phyloP scores from a whole-genome alignment of 1,140 invertebrate genomes.

The Tetramorium simillimum region DNA sequence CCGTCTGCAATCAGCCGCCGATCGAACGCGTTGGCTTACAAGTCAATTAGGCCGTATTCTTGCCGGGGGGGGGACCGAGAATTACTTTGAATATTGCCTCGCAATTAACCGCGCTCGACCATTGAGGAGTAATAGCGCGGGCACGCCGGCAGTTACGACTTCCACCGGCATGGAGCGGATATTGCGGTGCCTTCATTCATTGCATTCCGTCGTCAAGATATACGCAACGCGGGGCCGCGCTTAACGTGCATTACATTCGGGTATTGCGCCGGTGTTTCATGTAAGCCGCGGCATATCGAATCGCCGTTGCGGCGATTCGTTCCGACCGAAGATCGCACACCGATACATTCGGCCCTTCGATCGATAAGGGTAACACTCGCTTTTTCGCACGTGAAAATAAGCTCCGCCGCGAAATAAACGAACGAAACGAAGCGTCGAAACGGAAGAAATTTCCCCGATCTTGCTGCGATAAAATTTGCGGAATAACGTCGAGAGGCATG shows the following conservation, averaged over 20 bases:
- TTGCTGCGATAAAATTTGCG: not conserved
- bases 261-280: not conserved
- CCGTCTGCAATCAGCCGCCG: constrained; percentile 25
- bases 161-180: constrained; percentile 4
- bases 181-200: constrained; percentile 24
- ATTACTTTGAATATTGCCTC: constrained; percentile 42
- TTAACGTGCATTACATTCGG: constrained; percentile 22
- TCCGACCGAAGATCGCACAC: constrained; percentile 10
- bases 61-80: constrained; percentile 5
- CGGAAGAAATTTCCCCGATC: not conserved
- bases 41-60: constrained; percentile 53
- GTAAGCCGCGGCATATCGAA: constrained; percentile 14
- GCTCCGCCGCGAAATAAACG: not conserved
- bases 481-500: not conserved
- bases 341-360: not conserved
- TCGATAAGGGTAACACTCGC: not conserved
- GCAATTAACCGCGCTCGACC: constrained; percentile 44
- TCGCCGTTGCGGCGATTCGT: constrained; percentile 16
- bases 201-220: constrained; percentile 17
- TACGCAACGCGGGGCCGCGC: not conserved
- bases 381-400: not conserved
- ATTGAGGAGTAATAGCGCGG: constrained; percentile 42
- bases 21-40: constrained; percentile 15
- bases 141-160: constrained; percentile 30
- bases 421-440: not conserved